Evolutionary conservation across 1,140 invertebrate genomes (phyloP).

Genomic region (Homarus americanus): DNA sequence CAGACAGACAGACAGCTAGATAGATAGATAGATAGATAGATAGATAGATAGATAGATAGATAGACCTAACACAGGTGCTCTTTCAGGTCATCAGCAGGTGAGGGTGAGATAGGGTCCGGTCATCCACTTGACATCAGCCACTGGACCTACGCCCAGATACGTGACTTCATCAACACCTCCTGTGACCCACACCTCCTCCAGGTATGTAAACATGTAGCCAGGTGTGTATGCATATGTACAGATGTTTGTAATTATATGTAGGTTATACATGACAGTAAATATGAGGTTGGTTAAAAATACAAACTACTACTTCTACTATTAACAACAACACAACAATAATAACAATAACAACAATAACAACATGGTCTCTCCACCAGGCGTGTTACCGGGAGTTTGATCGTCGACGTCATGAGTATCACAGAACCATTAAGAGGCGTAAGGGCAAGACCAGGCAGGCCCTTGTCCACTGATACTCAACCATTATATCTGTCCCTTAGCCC

Average conservation of each 20-base stretch:
- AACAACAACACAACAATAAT: no score
- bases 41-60: no score
- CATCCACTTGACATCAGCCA: neutral
- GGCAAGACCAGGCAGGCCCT: neutral
- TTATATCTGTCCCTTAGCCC: no score
- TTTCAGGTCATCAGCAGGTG: no score
- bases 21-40: no score
- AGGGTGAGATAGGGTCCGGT: neutral
- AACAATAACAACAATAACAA: no score
- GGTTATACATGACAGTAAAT: no score
- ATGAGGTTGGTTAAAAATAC: no score
- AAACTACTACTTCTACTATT: no score
- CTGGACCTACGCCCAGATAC: slow-evolving; percentile 25
- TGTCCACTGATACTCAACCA: neutral
- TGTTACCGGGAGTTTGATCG: slow-evolving; percentile 41
- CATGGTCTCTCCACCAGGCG: neutral
- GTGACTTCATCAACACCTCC: slow-evolving; percentile 26
- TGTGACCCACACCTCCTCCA: neutral
- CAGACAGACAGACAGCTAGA: no score
- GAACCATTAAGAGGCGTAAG: slow-evolving; percentile 9
- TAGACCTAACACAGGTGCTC: no score
- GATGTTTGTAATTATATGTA: neutral
- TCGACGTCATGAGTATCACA: slow-evolving; percentile 18
- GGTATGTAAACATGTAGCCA: neutral
- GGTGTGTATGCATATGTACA: neutral